Base-by-base conservation (phyloP, 2,113 vertebrate genomes). In the Rhinoderma darwinii region DNA sequence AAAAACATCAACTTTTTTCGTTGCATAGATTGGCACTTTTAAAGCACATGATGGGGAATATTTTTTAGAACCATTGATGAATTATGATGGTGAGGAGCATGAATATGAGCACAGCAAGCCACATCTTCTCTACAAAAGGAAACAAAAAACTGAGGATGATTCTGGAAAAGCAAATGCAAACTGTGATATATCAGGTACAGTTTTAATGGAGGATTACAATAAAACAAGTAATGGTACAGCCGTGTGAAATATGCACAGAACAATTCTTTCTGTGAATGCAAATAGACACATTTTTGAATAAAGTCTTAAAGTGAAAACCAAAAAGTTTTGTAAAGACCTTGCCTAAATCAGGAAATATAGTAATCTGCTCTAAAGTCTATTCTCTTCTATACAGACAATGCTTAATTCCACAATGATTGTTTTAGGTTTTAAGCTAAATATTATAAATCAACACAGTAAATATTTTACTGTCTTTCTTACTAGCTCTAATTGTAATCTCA, bases 1-100 rank as follows among this genome's bases (percentile, higher is more conserved):
- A 84, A 86, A 83, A 89, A 54, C 80, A 89, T 63, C 22, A 22
- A 59, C 15, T 76, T 18, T 68, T 82, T 88, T 84, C 43, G 5
- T 76, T 51, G 51, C 10, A 56, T 82, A 93, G 91, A 89, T 92
- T 79, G 92, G 92, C 85, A 95, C 93, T 35, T 97, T 98, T 94
- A 96, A 94, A 25, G 93, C 96, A 18, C 94, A 96, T n/a, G 94
- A 95, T 41, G 96, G 96, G 12, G 96, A 99, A 89, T 99, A 98
- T 91, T 97, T 98, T 94, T 90, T 99, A 94, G 97, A 99, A 89
- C 98, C 98, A 63, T 90, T 99, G 90, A 90, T 97, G 94, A 93
- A 91, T 66, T 87, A 89, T 0, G 95, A 92, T 82, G 97, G 94
- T 85, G 90, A 92, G 80, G 96, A 97, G 85, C 92, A 95, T n/a